A percentile compares a stretch with the other conserved stretches of the same genome.
Evolutionary conservation across 2,113 vertebrate genomes (phyloP).

Genomic region (Prolemur simus): DNA sequence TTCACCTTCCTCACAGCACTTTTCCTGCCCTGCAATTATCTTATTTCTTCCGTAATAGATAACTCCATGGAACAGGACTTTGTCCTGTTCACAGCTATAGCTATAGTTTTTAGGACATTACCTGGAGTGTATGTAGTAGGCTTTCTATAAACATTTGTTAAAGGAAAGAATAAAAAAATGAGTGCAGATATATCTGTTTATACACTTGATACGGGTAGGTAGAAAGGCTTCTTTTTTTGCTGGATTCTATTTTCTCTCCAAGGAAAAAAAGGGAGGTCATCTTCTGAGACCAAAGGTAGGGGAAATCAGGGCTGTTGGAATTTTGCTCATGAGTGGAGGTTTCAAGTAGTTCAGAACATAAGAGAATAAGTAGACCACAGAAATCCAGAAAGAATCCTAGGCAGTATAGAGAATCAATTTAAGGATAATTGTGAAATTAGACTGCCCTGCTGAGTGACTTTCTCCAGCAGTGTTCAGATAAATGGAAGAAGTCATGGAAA

Average conservation of each 20-base stretch:
- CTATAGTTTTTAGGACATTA: background rate
- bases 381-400: background rate
- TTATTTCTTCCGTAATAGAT: background rate
- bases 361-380: background rate
- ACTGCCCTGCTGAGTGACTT: background rate
- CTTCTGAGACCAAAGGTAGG: background rate
- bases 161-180: background rate
- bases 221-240: background rate
- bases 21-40: background rate
- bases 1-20: background rate
- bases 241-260: background rate
- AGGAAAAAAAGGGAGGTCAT: background rate
- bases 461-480: background rate
- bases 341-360: background rate
- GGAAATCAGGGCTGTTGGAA: background rate
- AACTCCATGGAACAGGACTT: background rate
- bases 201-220: background rate
- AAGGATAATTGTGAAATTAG: background rate
- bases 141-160: slow-evolving; percentile 10
- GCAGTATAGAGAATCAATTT: background rate
- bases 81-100: background rate
- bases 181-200: background rate
- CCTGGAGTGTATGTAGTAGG: background rate
- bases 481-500: background rate
- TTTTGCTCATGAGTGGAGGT: background rate